Percentiles rank a stretch among this genome's conserved stretches.
Evolutionary conservation across 2,797 vertebrate species (phyloP).

Genomic region (Hephaestus fuliginosus): DNA sequence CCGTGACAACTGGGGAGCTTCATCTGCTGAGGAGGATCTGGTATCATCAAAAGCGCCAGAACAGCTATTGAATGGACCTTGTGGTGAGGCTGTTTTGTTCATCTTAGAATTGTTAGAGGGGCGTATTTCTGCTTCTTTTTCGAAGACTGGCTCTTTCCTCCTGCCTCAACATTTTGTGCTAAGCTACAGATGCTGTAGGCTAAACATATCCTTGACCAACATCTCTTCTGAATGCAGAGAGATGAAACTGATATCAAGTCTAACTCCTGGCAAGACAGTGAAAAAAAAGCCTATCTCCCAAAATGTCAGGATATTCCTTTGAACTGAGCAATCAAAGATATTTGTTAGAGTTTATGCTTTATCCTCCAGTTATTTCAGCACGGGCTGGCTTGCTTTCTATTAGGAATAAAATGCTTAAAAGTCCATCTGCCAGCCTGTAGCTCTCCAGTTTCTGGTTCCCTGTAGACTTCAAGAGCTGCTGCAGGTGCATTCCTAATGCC

Average conservation of each 20-base stretch:
- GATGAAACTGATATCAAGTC: conserved; percentile 54
- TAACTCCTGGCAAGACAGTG: conserved; percentile 15
- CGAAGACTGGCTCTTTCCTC: too few relatives aligned
- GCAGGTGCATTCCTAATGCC: conserved; percentile 65
- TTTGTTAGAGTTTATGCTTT: conserved; percentile 40
- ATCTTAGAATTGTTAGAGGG: not conserved
- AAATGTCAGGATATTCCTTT: conserved; percentile 61
- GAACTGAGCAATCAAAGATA: conserved; percentile 63
- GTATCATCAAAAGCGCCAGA: not conserved
- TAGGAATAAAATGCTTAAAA: conserved; percentile 58
- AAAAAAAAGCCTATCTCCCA: conserved; percentile 38
- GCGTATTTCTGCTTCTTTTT: not conserved
- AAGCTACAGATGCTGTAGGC: not conserved
- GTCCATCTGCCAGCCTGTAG: conserved; percentile 59
- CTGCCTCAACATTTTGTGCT: too few relatives aligned
- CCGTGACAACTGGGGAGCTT: not conserved
- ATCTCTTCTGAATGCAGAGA: conserved; percentile 38
- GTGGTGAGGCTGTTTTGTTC: not conserved
- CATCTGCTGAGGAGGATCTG: not conserved
- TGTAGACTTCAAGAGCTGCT: conserved; percentile 39
- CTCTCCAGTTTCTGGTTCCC: conserved; percentile 55
- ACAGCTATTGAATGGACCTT: conserved; percentile 4
- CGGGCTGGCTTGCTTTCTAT: conserved; percentile 51
- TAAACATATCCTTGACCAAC: conserved; percentile 42
- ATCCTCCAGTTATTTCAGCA: conserved; percentile 46